phyloP scores from a whole-genome alignment of 2,797 vertebrate genomes.

The Lates japonicus region DNA sequence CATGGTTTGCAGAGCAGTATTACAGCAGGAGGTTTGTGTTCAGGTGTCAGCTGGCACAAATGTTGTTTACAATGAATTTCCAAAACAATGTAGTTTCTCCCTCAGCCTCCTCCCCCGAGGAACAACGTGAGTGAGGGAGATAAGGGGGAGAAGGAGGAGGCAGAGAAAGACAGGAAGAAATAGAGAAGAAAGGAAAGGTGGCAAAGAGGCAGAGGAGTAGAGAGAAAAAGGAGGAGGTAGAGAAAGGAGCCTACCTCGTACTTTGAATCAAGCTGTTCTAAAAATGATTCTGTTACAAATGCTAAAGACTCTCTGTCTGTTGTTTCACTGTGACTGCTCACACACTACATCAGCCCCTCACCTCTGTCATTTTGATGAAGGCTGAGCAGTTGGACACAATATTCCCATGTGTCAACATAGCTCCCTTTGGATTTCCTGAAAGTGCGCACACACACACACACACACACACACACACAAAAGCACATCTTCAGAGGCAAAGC shows the following conservation, averaged over 20 bases:
- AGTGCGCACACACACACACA: too few relatives aligned
- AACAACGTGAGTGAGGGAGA: neutral
- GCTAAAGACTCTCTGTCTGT: neutral
- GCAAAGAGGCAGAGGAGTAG: too few relatives aligned
- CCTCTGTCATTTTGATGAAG: constrained; percentile 92
- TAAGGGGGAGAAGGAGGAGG: too few relatives aligned
- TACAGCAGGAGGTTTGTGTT: neutral
- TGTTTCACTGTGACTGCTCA: neutral
- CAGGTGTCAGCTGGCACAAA: neutral
- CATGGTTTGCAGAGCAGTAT: neutral
- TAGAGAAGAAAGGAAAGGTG: too few relatives aligned
- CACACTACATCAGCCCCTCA: constrained; percentile 63
- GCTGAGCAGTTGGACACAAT: constrained; percentile 94
- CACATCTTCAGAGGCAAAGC: neutral
- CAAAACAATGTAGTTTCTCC: neutral
- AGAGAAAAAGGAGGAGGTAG: neutral
- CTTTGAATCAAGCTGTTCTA: neutral
- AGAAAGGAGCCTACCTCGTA: too few relatives aligned
- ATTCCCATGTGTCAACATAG: constrained; percentile 93
- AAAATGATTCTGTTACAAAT: neutral
- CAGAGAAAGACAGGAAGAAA: neutral
- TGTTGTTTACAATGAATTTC: neutral
- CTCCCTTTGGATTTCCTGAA: constrained; percentile 95
- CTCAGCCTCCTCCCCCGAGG: too few relatives aligned
- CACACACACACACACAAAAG: too few relatives aligned